phyloP scores from a whole-genome alignment of 53 echinoderm and acorn worm species.

The Echinarachnius parma region DNA sequence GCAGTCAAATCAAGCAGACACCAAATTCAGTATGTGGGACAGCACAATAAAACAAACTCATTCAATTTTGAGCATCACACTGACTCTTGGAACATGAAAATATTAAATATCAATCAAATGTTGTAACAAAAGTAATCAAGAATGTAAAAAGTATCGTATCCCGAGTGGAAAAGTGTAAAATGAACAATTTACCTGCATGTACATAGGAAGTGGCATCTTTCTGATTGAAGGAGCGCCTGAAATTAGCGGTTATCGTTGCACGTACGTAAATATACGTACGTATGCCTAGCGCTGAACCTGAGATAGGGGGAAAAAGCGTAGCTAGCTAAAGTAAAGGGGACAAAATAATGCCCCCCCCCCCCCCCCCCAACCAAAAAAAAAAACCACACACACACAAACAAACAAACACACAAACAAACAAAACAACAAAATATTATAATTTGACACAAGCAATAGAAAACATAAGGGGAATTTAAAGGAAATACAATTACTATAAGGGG shows the following conservation, averaged over 20 bases:
- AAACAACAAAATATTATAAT: too few species aligned
- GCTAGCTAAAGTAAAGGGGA: neutral
- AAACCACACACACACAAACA: too few species aligned
- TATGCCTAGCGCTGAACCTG: too few species aligned
- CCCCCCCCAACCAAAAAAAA: too few species aligned
- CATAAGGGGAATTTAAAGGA: too few species aligned
- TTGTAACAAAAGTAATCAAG: neutral
- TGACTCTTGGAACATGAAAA: neutral
- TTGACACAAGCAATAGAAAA: too few species aligned
- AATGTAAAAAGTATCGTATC: neutral
- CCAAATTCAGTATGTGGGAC: neutral
- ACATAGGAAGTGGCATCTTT: slow-evolving; percentile 58
- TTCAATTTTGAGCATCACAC: neutral
- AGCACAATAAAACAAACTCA: neutral
- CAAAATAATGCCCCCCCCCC: too few species aligned
- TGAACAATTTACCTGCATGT: slow-evolving; percentile 51
- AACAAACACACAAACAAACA: too few species aligned
- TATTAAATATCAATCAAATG: neutral
- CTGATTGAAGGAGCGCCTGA: too few species aligned
- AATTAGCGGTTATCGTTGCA: too few species aligned
- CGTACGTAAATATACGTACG: neutral
- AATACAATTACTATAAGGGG: too few species aligned
- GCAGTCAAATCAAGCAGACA: neutral
- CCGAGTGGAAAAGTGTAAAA: neutral
- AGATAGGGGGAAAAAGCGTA: neutral